Evolutionary conservation across 2,113 vertebrate genomes (phyloP), one percentile per base, ranked within the genome.

Genomic region (Catagonus wagneri): DNA sequence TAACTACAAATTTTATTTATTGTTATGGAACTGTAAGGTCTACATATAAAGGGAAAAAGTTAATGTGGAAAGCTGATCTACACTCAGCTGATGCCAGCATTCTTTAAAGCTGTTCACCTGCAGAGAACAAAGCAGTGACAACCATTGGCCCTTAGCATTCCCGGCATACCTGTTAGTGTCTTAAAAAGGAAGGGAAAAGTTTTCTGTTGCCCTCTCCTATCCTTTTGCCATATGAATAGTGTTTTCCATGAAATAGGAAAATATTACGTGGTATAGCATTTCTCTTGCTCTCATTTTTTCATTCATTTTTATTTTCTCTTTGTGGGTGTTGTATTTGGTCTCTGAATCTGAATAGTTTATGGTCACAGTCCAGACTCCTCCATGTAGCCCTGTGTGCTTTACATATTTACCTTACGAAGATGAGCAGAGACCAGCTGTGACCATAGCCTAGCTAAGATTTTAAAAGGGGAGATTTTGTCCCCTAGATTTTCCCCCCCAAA

Each of bases 1-100:
- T 99, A 99, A 99, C 99, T 99, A 99, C 99, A 99, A 98, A 99
- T 99, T 98, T 99, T 99, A 99, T 99, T 99, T 99, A 99, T 99
- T 99, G 99, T 99, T 99, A 99, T 98, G 99, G 99, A 99, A 99
- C 99, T 99, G 99, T 99, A 98, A 99, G 99, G 99, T 99, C 99
- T 99, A 98, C 98, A 98, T 99, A 99, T 99, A 99, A 99, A 99
- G 99, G 99, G 99, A 99, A 99, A 98, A 98, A 98, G 98, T 98
- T 98, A 98, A 98, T 98, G 98, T 98, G 99, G 98, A 99, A 98
- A 99, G 99, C 98, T 98, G 98, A 98, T 98, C 91, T 98, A 96
- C 98, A 98, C 98, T 99, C 99, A 99, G 99, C 99, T 98, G 97
- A 99, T 98, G 98, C 98, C 98, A 97, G 98, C 98, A 97, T 98